Conservation (phyloP, 2,113 vertebrate species). For the Colistium nudipinnis region DNA sequence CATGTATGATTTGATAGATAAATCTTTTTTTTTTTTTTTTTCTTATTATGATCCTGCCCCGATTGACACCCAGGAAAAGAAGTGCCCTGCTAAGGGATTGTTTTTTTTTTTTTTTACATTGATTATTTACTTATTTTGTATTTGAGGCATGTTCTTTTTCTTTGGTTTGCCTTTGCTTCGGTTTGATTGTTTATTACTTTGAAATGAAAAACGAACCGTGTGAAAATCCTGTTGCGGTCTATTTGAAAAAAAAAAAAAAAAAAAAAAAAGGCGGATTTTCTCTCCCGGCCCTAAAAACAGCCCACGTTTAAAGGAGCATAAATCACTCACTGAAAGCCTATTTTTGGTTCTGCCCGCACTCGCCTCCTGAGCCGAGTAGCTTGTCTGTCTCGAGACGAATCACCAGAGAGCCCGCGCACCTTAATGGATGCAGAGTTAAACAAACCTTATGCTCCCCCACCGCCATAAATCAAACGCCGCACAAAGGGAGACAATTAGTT, state of each 20-base stretch:
- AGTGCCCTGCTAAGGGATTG: too few species aligned
- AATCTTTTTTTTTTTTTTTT: too few species aligned
- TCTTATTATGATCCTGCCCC: too few species aligned
- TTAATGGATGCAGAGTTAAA: conserved; percentile 17
- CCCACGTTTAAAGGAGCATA: conserved; percentile 8
- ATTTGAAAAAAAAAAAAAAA: too few species aligned
- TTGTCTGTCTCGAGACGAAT: conserved; percentile 30
- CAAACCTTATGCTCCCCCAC: conserved; percentile 10
- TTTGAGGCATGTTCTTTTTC: too few species aligned
- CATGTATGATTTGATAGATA: too few species aligned
- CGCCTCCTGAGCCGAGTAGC: conserved; percentile 5
- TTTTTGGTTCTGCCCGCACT: background rate
- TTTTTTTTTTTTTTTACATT: too few species aligned
- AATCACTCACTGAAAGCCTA: conserved; percentile 21
- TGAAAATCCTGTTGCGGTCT: background rate
- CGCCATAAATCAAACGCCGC: conserved; percentile 33
- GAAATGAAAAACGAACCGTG: too few species aligned
- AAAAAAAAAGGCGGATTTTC: background rate
- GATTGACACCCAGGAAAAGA: too few species aligned
- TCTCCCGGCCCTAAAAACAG: background rate
- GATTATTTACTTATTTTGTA: too few species aligned
- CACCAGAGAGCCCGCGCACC: background rate
- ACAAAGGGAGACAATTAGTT: conserved; percentile 8
- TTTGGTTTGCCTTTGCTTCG: too few species aligned
- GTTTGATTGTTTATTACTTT: too few species aligned